A percentile compares a stretch with the other conserved stretches of the same genome.
phyloP scores from a whole-genome alignment of 2,888 invertebrate species.

The Watsonalla cultraria region DNA sequence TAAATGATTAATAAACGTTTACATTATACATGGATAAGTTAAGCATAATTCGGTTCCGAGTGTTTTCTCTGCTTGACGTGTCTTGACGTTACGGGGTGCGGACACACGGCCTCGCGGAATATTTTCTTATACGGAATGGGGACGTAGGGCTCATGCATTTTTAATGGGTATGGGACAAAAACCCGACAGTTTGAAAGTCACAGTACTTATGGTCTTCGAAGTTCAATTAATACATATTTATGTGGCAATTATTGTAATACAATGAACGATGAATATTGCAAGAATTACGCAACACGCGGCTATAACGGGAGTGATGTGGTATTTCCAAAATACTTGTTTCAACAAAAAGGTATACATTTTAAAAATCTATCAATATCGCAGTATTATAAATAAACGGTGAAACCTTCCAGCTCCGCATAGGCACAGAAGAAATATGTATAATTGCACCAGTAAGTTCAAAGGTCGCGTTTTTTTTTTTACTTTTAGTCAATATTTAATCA shows the following conservation, averaged over 20 bases:
- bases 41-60: slow-evolving; percentile 21
- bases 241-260: slow-evolving; percentile 67
- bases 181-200: slow-evolving; percentile 59
- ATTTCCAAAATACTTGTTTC: slow-evolving; percentile 2
- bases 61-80: slow-evolving; percentile 20
- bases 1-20: slow-evolving; percentile 3
- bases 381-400: no score
- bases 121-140: slow-evolving; percentile 34
- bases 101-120: slow-evolving; percentile 35
- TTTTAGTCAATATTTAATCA: no score
- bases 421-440: no score
- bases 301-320: slow-evolving; percentile 22
- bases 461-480: no score
- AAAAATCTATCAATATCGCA: no score
- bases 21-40: slow-evolving; percentile 18
- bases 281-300: slow-evolving; percentile 45
- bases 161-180: slow-evolving; percentile 62
- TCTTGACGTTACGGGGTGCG: slow-evolving; percentile 20
- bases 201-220: slow-evolving; percentile 43
- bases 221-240: slow-evolving; percentile 69
- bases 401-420: no score
- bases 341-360: neutral
- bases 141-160: slow-evolving; percentile 54
- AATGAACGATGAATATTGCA: slow-evolving; percentile 65
- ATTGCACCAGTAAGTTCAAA: no score